Evolutionary conservation across 1,140 invertebrate species (phyloP).

Genomic region (Asbolus verrucosus): DNA sequence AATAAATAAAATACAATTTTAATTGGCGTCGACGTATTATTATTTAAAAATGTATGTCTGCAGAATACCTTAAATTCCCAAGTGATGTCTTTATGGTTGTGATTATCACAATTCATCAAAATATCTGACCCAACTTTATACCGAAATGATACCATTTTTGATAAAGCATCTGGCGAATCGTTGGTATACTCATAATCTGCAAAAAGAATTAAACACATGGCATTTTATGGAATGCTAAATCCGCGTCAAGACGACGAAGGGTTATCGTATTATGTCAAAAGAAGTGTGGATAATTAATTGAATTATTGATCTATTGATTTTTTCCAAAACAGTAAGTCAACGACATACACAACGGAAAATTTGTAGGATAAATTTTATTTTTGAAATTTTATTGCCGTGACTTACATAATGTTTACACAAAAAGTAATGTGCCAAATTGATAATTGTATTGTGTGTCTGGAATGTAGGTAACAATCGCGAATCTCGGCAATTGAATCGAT

Average conservation of each 20-base stretch:
- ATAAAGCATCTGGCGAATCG: constrained; percentile 46
- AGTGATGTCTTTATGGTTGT: constrained; percentile 5
- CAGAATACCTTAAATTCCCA: constrained; percentile 55
- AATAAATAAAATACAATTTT: too few relatives aligned
- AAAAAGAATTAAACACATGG: constrained; percentile 22
- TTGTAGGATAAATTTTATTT: too few relatives aligned
- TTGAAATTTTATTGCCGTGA: too few relatives aligned
- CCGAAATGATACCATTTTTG: constrained; percentile 46
- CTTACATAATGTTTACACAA: too few relatives aligned
- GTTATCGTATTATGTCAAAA: neutral
- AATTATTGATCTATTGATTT: neutral
- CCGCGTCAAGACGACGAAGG: neutral
- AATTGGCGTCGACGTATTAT: too few relatives aligned
- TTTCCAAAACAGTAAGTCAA: neutral
- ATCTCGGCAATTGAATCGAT: neutral
- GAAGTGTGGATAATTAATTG: constrained; percentile 4
- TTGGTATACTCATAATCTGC: constrained; percentile 41
- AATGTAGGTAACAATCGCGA: neutral
- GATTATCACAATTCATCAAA: constrained; percentile 48
- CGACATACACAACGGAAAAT: too few relatives aligned
- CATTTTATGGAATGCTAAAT: neutral
- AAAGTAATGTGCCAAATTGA: too few relatives aligned
- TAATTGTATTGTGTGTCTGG: too few relatives aligned
- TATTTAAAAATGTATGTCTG: too few relatives aligned
- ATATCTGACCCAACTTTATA: constrained; percentile 50